phyloP scores from a whole-genome alignment of 2,888 invertebrate genomes.

The Pediacus dermestoides region DNA sequence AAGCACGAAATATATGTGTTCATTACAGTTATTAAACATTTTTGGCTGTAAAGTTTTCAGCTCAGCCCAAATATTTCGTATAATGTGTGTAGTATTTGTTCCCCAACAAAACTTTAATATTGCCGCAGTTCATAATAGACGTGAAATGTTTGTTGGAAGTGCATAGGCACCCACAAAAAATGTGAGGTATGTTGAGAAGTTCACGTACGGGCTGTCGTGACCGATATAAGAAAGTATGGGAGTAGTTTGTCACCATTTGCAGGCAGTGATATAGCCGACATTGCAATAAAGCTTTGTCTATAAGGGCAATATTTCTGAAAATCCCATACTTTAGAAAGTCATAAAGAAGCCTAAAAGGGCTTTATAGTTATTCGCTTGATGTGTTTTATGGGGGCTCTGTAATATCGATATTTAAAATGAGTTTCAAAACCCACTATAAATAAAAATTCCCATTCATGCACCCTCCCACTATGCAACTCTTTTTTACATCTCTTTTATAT shows the following conservation, averaged over 20 bases:
- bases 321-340: constrained; percentile 49
- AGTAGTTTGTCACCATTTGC: constrained; percentile 47
- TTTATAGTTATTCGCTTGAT: constrained; percentile 44
- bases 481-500: no score
- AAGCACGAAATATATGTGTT: constrained; percentile 23
- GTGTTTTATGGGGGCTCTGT: constrained; percentile 38
- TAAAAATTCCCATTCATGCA: constrained; percentile 6
- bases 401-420: constrained; percentile 43
- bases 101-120: no score
- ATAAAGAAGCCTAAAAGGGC: constrained; percentile 47
- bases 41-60: neutral
- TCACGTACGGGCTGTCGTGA: constrained; percentile 26
- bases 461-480: no score
- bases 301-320: constrained; percentile 47
- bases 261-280: constrained; percentile 39
- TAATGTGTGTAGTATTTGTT: no score
- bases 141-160: no score
- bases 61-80: neutral
- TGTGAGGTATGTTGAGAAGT: constrained; percentile 5
- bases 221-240: constrained; percentile 43
- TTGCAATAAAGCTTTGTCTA: constrained; percentile 50
- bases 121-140: no score
- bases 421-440: constrained; percentile 32
- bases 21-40: constrained; percentile 2
- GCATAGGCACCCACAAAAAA: no score